Base-by-base conservation (phyloP, 53 echinoderm and acorn worm genomes). In the Echinarachnius parma region DNA sequence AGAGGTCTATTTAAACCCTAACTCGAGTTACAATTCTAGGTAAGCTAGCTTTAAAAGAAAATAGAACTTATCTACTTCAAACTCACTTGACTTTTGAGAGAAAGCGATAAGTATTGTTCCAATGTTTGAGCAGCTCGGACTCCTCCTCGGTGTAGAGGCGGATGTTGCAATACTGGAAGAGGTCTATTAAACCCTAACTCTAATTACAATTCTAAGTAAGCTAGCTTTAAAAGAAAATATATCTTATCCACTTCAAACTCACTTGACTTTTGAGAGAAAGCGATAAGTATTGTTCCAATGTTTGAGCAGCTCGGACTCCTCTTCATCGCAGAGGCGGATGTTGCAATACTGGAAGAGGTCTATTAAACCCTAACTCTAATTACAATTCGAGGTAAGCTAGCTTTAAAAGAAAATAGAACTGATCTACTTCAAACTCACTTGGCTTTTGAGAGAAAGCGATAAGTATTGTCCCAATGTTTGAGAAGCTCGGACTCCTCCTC, bases 51-150 rank as follows among this genome's bases (percentile, higher is more conserved):
- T n/a, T n/a, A n/a, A n/a, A n/a, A n/a, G n/a, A n/a, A n/a, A n/a
- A n/a, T n/a, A n/a, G n/a, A n/a, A n/a, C n/a, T n/a, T n/a, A n/a
- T n/a, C n/a, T n/a, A n/a, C n/a, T n/a, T n/a, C n/a, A n/a, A n/a
- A n/a, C n/a, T n/a, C 71, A 98, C 98, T 87, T 98, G 76, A 77
- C 98, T 62, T 89, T 98, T 15, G 92, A 76, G 32, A 98, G 74
- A 53, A 91, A 98, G 4, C 77, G 65, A 60, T 85, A 80, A 14
- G 98, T 98, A 35, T 82, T 86, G 24, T 98, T 83, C 98, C 98
- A 98, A 63, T 98, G 78, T 60, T 71, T 85, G 39, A 98, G 78
- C 15, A 98, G 83, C 25, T 98, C 88, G 0, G 85, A 83, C 46
- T 54, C 54, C 69, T 83, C 91, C 1, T 59, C 59, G 68, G 91